Percentiles rank a stretch among this genome's conserved stretches.
Conservation (phyloP, 2,888 invertebrate genomes). For the Ctena decussata region DNA sequence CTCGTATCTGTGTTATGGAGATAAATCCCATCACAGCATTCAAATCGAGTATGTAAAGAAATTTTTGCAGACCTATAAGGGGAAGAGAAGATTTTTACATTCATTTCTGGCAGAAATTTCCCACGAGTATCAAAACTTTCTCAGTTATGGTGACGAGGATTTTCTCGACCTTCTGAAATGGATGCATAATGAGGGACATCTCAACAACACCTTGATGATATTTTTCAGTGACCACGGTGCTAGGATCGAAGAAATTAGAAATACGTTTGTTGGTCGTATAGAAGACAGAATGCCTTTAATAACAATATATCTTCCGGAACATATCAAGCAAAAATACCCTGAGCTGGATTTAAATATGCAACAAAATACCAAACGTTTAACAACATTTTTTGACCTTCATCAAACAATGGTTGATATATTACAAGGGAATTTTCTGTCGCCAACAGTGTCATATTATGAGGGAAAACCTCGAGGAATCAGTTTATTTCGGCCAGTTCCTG, state of each 20-base stretch:
- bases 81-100: conserved; percentile 93
- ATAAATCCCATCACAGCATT: conserved; percentile 89
- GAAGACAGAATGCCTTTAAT: conserved; percentile 97
- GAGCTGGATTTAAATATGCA: conserved; percentile 89
- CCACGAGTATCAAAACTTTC: conserved; percentile 84
- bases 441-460: too few relatives aligned
- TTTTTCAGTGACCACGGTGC: conserved; percentile 97
- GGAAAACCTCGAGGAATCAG: conserved; percentile 81
- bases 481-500: conserved; percentile 87
- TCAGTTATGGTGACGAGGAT: neutral
- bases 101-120: conserved; percentile 95
- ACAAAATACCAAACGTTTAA: conserved; percentile 91
- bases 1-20: conserved; percentile 90
- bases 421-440: conserved; percentile 29
- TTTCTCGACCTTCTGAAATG: conserved; percentile 87
- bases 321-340: conserved; percentile 90
- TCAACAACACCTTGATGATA: conserved; percentile 94
- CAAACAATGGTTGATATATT: conserved; percentile 92
- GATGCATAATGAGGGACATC: conserved; percentile 89
- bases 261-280: conserved; percentile 96
- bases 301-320: conserved; percentile 92
- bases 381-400: conserved; percentile 96
- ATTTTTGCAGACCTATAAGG: conserved; percentile 89
- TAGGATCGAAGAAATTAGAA: conserved; percentile 93
- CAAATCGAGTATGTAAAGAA: conserved; percentile 87